Evolutionary conservation across 2,888 invertebrate genomes (phyloP).

Genomic region (Mimachlamys varia): DNA sequence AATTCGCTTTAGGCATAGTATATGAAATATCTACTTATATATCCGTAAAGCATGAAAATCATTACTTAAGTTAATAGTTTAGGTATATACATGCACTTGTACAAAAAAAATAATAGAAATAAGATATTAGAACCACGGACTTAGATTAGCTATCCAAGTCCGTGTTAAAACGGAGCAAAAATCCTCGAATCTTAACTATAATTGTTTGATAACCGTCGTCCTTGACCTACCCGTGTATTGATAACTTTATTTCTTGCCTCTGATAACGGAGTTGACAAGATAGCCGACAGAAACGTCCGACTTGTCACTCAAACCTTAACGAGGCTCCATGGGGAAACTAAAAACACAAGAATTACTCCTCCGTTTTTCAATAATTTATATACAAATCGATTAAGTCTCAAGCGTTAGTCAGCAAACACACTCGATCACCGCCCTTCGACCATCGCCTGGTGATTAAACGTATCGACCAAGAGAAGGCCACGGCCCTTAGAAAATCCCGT

Average conservation of each 20-base stretch:
- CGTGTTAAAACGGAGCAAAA: no score
- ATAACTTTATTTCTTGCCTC: background rate
- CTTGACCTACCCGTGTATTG: background rate
- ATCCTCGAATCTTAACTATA: no score
- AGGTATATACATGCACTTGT: no score
- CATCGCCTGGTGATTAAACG: background rate
- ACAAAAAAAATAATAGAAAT: no score
- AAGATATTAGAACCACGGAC: no score
- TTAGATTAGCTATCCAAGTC: no score
- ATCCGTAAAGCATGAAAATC: no score
- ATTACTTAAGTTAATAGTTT: no score
- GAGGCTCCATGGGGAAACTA: background rate
- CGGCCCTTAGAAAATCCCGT: background rate
- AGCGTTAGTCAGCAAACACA: background rate
- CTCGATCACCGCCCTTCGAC: background rate
- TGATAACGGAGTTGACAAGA: slow-evolving; percentile 13
- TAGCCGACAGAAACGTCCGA: background rate
- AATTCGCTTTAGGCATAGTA: no score
- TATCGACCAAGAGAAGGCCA: background rate
- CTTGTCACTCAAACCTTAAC: background rate
- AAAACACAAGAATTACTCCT: background rate
- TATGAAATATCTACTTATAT: no score
- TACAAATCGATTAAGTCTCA: background rate
- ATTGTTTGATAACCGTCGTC: background rate
- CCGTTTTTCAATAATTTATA: background rate